phyloP scores from a whole-genome alignment of 1,140 invertebrate species.

The Pomacea maculata region DNA sequence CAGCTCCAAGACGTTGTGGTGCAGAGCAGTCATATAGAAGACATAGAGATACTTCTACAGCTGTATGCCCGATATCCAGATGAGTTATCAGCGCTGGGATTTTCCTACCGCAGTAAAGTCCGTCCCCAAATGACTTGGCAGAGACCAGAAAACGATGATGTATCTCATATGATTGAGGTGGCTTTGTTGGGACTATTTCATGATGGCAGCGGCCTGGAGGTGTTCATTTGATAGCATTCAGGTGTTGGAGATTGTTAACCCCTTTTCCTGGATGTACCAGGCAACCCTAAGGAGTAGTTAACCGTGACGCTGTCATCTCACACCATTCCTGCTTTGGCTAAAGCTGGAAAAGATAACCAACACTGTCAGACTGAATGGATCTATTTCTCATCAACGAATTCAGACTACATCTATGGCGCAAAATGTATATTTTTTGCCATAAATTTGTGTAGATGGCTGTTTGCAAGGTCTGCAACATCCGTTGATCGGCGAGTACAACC shows the following conservation, averaged over 20 bases:
- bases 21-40: not conserved
- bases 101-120: not conserved
- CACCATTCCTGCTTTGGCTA: not conserved
- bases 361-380: no score
- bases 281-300: no score
- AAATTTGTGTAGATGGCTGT: no score
- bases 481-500: no score
- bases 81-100: conserved; percentile 13
- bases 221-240: conserved; percentile 58
- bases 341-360: not conserved
- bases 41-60: not conserved
- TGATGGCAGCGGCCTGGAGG: conserved; percentile 21
- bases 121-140: conserved; percentile 5
- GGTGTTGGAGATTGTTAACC: no score
- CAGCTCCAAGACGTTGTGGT: not conserved
- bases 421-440: no score
- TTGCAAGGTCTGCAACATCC: no score
- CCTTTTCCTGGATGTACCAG: not conserved
- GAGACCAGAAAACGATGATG: not conserved
- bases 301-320: no score
- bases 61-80: conserved; percentile 17
- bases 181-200: conserved; percentile 17
- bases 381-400: no score
- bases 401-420: no score
- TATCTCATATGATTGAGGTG: conserved; percentile 3